Base-by-base conservation (phyloP, 2,888 invertebrate genomes). In the Ormyrus thymus region DNA sequence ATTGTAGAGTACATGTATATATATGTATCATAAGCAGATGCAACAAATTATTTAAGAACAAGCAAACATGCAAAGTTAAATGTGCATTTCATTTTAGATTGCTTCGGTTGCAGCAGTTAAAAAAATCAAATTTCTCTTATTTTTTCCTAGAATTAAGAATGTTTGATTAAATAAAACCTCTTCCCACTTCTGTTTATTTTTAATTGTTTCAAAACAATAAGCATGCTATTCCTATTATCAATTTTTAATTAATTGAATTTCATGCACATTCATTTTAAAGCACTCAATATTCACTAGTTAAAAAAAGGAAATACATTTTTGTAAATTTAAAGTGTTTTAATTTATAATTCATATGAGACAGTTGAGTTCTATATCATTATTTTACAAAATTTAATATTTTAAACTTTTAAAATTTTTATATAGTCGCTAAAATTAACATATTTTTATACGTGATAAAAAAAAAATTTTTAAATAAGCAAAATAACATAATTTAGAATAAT, bases 21-120 rank as follows among this genome's bases (percentile, higher is more conserved):
- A 29, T 29, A 29, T 29, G 29, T 29, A 29, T 29, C 29, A 65
- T 66, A 79, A 65, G 79, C 79, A 66, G 11, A 13, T 70, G 45
- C 51, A 66, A 59, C 9, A 10, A 9, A 13, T 1, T 50, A 7
- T 68, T 7, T 74, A 55, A 10, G 71, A n/a, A 50, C n/a, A 48
- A 65, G 71, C 65, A 56, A 56, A 9, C 59, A 71, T n/a, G 50
- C 55, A 70, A 59, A 46, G 3, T 58, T 1, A 64, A 48, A 46
- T 45, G 45, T 10, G 4, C 69, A 43, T 51, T 56, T 62, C 43
- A 48, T 45, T 11, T 72, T 29, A 69, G 46, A 13, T 46, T 46
- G 50, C 11, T 53, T 72, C 55, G 68, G 62, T 79, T 72, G 76
- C 75, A 79, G 79, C 74, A 76, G 66, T 45, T 66, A n/a, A 29